Base-by-base conservation (phyloP, 2,888 invertebrate genomes). In the Cremastobaeus sp. region DNA sequence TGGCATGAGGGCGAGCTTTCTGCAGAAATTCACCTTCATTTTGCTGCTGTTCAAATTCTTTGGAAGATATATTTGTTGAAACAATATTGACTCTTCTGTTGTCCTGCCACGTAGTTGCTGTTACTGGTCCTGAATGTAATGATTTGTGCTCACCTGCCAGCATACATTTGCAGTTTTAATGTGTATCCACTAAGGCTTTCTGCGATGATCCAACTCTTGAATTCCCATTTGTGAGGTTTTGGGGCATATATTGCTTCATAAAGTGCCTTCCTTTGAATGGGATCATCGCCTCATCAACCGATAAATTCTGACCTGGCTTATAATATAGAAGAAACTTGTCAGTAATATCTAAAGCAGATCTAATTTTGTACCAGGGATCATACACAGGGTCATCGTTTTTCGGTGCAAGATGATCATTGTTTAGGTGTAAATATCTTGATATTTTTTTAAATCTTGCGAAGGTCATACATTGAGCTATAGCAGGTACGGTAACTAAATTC, bases 201-300 rank as follows among this genome's bases (percentile, higher is more conserved):
- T n/a, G 54, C 54, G 0, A 54, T 9, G 0, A n/a, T 30, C 54
- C 54, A 54, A 39, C 11, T 8, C 30, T 54, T 54, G 6, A 54
- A 54, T 1, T 30, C 54, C 54, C 39, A 54, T 12, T 54, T n/a
- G 54, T 28, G 5, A 39, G 39, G 15, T 54, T 54, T 17, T 54
- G 14, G 0, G 54, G 54, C 54, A 54, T 39, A 28, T 54, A 54
- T 11, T 54, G 54, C 39, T 54, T 54, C 39, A 54, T 54, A 17
- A 2, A 39, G 12, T 54, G 14, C 1, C 39, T 1, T 12, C 54
- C 54, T 54, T 39, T 39, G 11, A 54, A 39, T 18, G 54, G 1
- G 28, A 39, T 6, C 39, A 54, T 54, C 2, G 54, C 39, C 11
- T 54, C 54, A 28, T 39, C 48, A 1, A 48, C 32, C 8, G 60